Evolutionary conservation across 2,113 vertebrate genomes (phyloP).

Genomic region (Sclerurus mexicanus): DNA sequence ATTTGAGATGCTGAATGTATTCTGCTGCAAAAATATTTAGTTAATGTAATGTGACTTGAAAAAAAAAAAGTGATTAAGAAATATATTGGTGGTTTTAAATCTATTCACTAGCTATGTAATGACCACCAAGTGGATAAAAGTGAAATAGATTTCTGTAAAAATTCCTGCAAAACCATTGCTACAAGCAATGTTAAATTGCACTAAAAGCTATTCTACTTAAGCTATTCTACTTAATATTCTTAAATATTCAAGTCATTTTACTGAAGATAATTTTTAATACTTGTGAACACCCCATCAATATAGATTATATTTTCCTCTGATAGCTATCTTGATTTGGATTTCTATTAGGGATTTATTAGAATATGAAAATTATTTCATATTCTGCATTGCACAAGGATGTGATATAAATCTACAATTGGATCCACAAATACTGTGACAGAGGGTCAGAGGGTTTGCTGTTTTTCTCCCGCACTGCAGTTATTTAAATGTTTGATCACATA

Average conservation of each 20-base stretch:
- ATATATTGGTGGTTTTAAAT: not conserved
- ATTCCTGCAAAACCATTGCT: not conserved
- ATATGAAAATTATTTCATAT: constrained; percentile 16
- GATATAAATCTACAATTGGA: constrained; percentile 20
- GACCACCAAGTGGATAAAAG: not conserved
- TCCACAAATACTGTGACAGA: not conserved
- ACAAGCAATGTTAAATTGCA: not conserved
- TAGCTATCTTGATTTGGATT: constrained; percentile 37
- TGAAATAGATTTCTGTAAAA: constrained; percentile 21
- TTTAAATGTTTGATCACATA: not conserved
- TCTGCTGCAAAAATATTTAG: not conserved
- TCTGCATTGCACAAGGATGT: not conserved
- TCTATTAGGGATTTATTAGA: constrained; percentile 32
- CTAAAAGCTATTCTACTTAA: not conserved
- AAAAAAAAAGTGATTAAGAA: not conserved
- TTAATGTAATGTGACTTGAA: not conserved
- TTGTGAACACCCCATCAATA: not conserved
- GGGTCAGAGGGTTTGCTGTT: not conserved
- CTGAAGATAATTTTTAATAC: not conserved
- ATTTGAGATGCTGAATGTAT: not conserved
- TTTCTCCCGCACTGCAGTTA: not conserved
- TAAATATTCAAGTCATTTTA: not conserved
- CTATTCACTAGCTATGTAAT: not conserved
- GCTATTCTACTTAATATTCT: not conserved
- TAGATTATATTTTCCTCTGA: constrained; percentile 25